Conservation (phyloP, 2,113 vertebrate genomes). For the Gulo gulo region DNA sequence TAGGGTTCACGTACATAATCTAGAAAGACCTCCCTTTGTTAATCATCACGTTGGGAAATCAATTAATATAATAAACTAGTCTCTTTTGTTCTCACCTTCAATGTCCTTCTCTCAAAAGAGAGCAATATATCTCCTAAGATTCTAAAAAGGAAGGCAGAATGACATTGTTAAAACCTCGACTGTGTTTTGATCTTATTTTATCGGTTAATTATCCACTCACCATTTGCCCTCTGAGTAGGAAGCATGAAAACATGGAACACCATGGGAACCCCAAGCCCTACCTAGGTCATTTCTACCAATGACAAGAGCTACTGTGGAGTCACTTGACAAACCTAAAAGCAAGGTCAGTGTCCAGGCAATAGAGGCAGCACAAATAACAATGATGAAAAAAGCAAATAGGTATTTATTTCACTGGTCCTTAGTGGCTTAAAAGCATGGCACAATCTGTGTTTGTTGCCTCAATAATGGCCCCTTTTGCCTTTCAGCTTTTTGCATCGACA, state of each 20-base stretch:
- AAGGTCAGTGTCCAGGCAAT: not conserved
- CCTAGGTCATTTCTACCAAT: not conserved
- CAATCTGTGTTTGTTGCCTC: not conserved
- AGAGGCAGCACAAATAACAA: not conserved
- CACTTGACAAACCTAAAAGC: not conserved
- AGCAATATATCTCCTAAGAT: not conserved
- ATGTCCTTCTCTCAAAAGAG: not conserved
- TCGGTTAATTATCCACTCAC: not conserved
- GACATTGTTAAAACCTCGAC: not conserved
- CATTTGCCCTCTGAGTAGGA: not conserved
- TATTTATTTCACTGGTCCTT: not conserved
- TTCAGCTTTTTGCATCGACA: not conserved
- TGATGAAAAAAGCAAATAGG: not conserved
- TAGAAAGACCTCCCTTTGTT: not conserved
- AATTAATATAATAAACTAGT: not conserved
- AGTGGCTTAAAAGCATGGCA: not conserved
- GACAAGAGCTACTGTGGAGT: not conserved
- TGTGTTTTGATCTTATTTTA: not conserved
- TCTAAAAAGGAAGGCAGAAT: not conserved
- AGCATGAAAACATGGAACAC: not conserved
- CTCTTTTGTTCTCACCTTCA: not conserved
- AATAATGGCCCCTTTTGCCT: conserved; percentile 19
- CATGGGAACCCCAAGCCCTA: not conserved
- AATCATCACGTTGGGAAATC: not conserved
- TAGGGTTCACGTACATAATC: not conserved